Base-by-base conservation (phyloP, 2,797 vertebrate genomes). In the Hyperoplus immaculatus region DNA sequence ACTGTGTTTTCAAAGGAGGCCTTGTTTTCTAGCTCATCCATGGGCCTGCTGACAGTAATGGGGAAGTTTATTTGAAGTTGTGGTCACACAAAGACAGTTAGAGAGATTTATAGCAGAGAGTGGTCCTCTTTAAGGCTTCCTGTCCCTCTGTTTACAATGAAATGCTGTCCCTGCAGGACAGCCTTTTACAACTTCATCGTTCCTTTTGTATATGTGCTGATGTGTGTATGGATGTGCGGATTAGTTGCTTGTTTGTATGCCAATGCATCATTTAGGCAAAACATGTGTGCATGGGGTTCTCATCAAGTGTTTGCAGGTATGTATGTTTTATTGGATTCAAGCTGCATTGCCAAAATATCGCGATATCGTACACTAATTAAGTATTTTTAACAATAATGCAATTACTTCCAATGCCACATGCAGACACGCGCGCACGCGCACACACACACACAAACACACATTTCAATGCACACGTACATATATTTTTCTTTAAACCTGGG, bases 21-120 rank as follows among this genome's bases (percentile, higher is more conserved):
- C 50, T 85, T 84, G 67, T 80, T 90, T 80, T 84, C 66, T 16
- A 45, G 69, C 47, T 72, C 65, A 36, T 79, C 65, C 69, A 42
- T 41, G 29, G 54, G 71, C 67, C 47, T 16, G 38, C 61, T 80
- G 82, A 81, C 77, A 82, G 73, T 83, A 82, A 80, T 78, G 73
- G 70, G 43, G 49, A 62, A 29, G 54, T 81, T 69, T 77, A 72
- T 86, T 79, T 89, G 78, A 88, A 84, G 80, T 61, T 74, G 67
- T 42, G 82, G 68, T 55, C 68, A 67, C 75, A 79, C 62, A 11
- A 21, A 80, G 84, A 86, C 75, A 81, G 77, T 80, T 53, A 72
- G 55, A 82, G 74, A 78, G 75, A 86, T 88, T 75, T 82, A 69
- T 69, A 43, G 71, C 56, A 56, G 36, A 60, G 18, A 61, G 53